Conservation (phyloP, 2,113 vertebrate genomes). For the Heliornis fulica region DNA sequence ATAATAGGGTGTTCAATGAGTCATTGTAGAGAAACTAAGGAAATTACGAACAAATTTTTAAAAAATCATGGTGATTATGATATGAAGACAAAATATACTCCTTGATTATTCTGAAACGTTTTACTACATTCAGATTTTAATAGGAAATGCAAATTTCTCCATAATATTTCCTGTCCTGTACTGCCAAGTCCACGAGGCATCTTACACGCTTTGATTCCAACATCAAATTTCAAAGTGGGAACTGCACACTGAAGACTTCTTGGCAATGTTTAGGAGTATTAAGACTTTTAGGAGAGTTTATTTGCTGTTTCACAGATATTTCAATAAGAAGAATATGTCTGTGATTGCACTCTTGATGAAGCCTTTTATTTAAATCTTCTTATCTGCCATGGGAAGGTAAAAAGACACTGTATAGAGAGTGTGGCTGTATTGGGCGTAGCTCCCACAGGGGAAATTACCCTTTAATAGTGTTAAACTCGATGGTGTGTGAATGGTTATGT, state of each 20-base stretch:
- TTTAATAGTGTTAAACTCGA: constrained; percentile 64
- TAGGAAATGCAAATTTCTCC: neutral
- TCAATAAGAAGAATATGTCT: constrained; percentile 7
- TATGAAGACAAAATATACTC: neutral
- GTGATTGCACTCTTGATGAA: neutral
- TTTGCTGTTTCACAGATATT: constrained; percentile 15
- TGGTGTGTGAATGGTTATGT: constrained; percentile 68
- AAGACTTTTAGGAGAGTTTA: neutral
- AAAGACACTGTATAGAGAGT: constrained; percentile 13
- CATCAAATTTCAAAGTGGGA: neutral
- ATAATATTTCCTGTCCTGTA: neutral
- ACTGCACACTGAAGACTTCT: neutral
- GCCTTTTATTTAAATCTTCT: constrained; percentile 60
- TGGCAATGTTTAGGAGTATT: neutral
- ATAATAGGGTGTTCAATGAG: neutral
- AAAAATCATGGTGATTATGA: neutral
- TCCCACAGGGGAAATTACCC: constrained; percentile 69
- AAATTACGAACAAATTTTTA: neutral
- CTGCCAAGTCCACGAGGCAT: neutral
- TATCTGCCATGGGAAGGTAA: constrained; percentile 53
- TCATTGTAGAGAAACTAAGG: constrained; percentile 8
- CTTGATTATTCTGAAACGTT: constrained; percentile 2
- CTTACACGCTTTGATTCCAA: neutral
- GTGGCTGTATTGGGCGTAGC: constrained; percentile 30
- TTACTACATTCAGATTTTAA: constrained; percentile 16